Evolutionary conservation across 2,797 vertebrate genomes (phyloP).

Genomic region (Anolis apletophallus): DNA sequence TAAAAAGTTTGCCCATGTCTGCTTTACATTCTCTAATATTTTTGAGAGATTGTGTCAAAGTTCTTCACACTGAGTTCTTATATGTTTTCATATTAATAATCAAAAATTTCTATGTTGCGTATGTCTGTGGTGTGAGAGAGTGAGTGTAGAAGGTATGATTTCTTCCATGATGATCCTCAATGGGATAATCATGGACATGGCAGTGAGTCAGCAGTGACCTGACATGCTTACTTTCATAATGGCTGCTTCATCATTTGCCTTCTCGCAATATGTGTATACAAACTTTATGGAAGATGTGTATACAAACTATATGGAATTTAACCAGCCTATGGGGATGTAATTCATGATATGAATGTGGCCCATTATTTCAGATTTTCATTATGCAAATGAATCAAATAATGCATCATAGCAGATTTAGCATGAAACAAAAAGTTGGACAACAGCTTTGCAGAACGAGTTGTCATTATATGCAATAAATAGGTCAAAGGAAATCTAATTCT

Average conservation of each 20-base stretch:
- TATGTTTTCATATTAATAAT: neutral
- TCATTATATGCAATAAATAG: constrained; percentile 47
- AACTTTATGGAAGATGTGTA: neutral
- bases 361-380: neutral
- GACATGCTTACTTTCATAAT: neutral
- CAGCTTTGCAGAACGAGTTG: constrained; percentile 36
- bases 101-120: neutral
- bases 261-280: neutral
- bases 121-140: neutral
- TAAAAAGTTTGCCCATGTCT: too few relatives aligned
- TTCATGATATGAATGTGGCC: neutral
- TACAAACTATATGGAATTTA: neutral
- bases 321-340: neutral
- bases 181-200: too few relatives aligned
- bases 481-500: constrained; percentile 7
- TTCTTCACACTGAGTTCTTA: neutral
- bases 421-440: constrained; percentile 29
- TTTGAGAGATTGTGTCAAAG: neutral
- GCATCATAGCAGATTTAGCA: constrained; percentile 16
- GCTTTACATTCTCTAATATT: neutral
- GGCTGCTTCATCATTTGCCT: neutral
- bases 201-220: neutral
- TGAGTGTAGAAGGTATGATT: neutral
- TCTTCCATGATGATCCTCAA: neutral
- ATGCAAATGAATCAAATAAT: neutral